Evolutionary conservation across 2,888 invertebrate genomes (phyloP), one percentile per base, ranked within the genome.

Genomic region (Drosophila rubida): DNA sequence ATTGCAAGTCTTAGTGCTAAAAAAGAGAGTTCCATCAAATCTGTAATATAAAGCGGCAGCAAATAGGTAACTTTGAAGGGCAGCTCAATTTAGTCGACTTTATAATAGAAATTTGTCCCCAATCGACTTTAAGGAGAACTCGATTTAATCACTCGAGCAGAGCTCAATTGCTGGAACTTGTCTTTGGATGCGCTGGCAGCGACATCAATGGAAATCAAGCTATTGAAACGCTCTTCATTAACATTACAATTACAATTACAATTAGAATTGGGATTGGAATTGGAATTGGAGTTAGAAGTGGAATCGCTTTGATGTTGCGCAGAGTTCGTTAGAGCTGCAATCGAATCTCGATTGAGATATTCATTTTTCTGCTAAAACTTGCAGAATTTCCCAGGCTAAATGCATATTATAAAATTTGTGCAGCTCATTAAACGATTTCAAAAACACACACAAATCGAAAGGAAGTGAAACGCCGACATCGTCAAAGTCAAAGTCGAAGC

Each of bases 391-490:
- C 72, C 87, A 80, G 65, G 68, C 66, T 67, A 45, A 64, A 50
- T 41, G 19, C 35, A 59, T 62, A 73, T 87, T 81, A 87, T 66
- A 75, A 82, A 80, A 88, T 81, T 75, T 79, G 73, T 76, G 77
- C 70, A 76, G 61, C 61, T 87, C 87, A 87, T 87, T 87, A 78
- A 80, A 70, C 75, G 66, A 85, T 78, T 72, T 87, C 87, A 87
- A 87, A 19, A 19, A 19, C 19, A 19, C 2, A 19, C 19, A 19
- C 19, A 19, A 19, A 19, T 19, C 19, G 19, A 19, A 87, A 44
- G 49, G 9, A 42, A 45, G 14, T 4, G 0, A 19, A 68, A 44
- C 19, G 3, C 2, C 19, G 19, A 19, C 1, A 19, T 19, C 19
- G 14, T 49, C 62, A 19, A 19, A 19, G 75, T 76, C 80, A 75